A percentile compares a stretch with the other conserved stretches of the same genome.
These are phyloP conservation scores for Colostygia pectinataria DNA, from an alignment of 2,888 invertebrate genomes.

Conservation along the genomic window DNA sequence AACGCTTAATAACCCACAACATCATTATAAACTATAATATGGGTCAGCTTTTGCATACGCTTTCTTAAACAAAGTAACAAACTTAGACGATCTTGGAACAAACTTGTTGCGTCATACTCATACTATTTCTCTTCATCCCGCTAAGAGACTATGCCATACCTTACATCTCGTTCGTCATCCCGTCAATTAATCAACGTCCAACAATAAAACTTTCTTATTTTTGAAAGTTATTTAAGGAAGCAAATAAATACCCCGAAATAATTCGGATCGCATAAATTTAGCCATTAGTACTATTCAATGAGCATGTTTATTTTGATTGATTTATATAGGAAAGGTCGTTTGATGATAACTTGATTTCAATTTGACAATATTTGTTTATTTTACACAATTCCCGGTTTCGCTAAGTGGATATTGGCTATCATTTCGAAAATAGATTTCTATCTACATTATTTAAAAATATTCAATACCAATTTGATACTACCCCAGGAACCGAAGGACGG, in stretches of 20 bases:
- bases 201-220: conserved; percentile 71
- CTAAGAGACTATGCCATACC: background rate
- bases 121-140: conserved; percentile 22
- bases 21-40: no score
- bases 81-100: conserved; percentile 20
- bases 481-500: background rate
- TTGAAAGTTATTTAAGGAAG: no score
- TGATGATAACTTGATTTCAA: no score
- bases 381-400: background rate
- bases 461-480: conserved; percentile 7
- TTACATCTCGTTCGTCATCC: conserved; percentile 37
- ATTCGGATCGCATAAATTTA: no score
- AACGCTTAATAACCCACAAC: no score
- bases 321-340: no score
- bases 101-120: conserved; percentile 28
- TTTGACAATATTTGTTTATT: conserved; percentile 26
- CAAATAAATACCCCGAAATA: no score
- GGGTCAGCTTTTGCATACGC: background rate
- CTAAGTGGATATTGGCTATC: background rate
- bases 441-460: conserved; percentile 3
- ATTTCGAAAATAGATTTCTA: background rate
- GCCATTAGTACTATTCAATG: no score
- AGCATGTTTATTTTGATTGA: no score
- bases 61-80: conserved; percentile 1
- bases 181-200: conserved; percentile 52